Evolutionary conservation across 2,888 invertebrate genomes (phyloP).

Genomic region (Drosophila fungiperda): DNA sequence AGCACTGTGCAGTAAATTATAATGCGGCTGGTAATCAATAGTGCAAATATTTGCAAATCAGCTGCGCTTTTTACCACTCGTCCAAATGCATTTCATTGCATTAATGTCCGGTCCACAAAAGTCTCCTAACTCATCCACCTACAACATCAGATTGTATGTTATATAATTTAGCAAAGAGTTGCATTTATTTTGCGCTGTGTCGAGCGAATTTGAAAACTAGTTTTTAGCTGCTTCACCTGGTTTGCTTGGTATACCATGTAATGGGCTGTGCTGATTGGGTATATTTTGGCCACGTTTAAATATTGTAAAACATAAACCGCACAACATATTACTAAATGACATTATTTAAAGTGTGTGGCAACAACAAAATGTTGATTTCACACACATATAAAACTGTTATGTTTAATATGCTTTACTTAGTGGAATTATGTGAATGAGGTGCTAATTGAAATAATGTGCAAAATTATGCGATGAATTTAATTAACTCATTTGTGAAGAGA

Average conservation of each 20-base stretch:
- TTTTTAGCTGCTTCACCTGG: conserved; percentile 40
- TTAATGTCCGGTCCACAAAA: conserved; percentile 31
- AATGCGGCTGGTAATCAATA: conserved; percentile 72
- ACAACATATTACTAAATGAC: background rate
- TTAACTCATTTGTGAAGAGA: background rate
- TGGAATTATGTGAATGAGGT: background rate
- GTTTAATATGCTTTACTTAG: background rate
- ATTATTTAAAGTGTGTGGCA: background rate
- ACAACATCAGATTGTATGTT: conserved; percentile 37
- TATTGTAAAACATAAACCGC: background rate
- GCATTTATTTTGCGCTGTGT: conserved; percentile 54
- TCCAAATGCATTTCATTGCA: conserved; percentile 50
- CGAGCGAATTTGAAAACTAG: conserved; percentile 52
- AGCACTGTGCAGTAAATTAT: conserved; percentile 48
- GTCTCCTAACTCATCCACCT: conserved; percentile 1
- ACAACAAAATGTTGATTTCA: background rate
- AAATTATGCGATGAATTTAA: conserved; percentile 1
- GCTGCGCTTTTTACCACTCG: conserved; percentile 51
- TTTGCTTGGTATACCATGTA: conserved; percentile 5
- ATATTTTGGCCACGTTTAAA: background rate
- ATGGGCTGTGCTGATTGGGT: background rate
- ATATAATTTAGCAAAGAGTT: conserved; percentile 62
- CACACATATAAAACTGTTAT: background rate
- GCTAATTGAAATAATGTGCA: conserved; percentile 11
- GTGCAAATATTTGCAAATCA: conserved; percentile 75